Evolutionary conservation across 2,797 vertebrate genomes (phyloP).

Genomic region (Cuculus canorus): DNA sequence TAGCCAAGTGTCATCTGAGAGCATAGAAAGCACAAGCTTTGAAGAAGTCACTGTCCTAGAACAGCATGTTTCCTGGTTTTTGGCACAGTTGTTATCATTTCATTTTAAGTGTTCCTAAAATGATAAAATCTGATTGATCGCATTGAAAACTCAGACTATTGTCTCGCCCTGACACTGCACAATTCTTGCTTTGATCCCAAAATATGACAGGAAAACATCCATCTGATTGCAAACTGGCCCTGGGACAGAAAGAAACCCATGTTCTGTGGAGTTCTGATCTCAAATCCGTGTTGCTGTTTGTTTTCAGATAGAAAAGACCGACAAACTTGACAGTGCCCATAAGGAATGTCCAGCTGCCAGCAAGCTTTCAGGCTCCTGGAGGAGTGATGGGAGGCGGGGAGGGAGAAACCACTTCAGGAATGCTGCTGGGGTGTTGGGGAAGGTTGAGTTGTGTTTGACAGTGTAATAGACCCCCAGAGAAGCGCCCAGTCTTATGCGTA

Average conservation of each 20-base stretch:
- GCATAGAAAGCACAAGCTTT: not conserved
- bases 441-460: not conserved
- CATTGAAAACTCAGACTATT: not conserved
- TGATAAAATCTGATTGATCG: not conserved
- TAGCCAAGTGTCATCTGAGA: not conserved
- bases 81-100: not conserved
- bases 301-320: slow-evolving; percentile 33
- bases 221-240: not conserved
- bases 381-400: not conserved
- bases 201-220: not conserved
- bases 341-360: slow-evolving; percentile 60
- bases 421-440: not conserved
- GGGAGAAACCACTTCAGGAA: slow-evolving; percentile 22
- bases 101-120: not conserved
- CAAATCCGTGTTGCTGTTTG: not conserved
- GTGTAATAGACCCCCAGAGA: slow-evolving; percentile 28
- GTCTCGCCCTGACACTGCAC: not conserved
- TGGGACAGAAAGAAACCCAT: not conserved
- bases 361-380: not conserved
- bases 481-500: not conserved
- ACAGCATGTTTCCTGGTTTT: not conserved
- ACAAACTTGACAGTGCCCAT: slow-evolving; percentile 62
- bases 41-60: not conserved
- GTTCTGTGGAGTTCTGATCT: slow-evolving; percentile 8
- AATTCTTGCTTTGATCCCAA: slow-evolving; percentile 16